These are phyloP conservation scores for Melieria picta DNA, from an alignment of 2,888 invertebrate genomes.

Conservation along the genomic window DNA sequence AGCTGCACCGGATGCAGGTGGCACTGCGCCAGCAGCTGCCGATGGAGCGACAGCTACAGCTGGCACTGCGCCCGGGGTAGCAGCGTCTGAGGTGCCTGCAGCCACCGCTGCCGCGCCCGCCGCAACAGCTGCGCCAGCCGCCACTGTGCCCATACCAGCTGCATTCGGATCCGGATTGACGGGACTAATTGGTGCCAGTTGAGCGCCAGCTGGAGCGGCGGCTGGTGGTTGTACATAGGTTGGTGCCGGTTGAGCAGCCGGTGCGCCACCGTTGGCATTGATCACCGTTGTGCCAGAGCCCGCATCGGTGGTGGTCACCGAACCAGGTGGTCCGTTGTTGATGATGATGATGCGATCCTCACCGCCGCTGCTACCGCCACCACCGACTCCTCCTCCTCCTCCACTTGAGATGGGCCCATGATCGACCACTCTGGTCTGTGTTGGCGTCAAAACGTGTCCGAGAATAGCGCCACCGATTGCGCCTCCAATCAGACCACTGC, in stretches of 20 bases:
- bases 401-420: slow-evolving; percentile 47
- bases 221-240: neutral
- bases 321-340: slow-evolving; percentile 63
- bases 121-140: slow-evolving; percentile 23
- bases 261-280: slow-evolving; percentile 45
- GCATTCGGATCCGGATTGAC: slow-evolving; percentile 1
- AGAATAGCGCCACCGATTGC: slow-evolving; percentile 61
- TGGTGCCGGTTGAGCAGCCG: slow-evolving; percentile 8
- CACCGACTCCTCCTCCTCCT: slow-evolving; percentile 44
- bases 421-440: slow-evolving; percentile 53
- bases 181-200: slow-evolving; percentile 39
- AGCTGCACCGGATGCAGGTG: slow-evolving; percentile 38
- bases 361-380: slow-evolving; percentile 41
- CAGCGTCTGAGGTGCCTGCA: slow-evolving; percentile 9
- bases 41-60: slow-evolving; percentile 23
- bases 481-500: slow-evolving; percentile 61
- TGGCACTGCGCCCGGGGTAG: slow-evolving; percentile 5
- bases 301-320: slow-evolving; percentile 55
- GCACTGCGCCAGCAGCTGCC: slow-evolving; percentile 30
- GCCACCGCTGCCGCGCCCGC: slow-evolving; percentile 30
- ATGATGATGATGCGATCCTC: slow-evolving; percentile 63
- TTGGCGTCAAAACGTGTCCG: slow-evolving; percentile 61
- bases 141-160: slow-evolving; percentile 20
- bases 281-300: slow-evolving; percentile 58
- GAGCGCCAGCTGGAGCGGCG: slow-evolving; percentile 20